Percentiles rank a stretch among this genome's conserved stretches.
These are phyloP conservation scores for Mesembrinibis cayennensis DNA, from an alignment of 2,113 vertebrate genomes.

Conservation along the genomic window DNA sequence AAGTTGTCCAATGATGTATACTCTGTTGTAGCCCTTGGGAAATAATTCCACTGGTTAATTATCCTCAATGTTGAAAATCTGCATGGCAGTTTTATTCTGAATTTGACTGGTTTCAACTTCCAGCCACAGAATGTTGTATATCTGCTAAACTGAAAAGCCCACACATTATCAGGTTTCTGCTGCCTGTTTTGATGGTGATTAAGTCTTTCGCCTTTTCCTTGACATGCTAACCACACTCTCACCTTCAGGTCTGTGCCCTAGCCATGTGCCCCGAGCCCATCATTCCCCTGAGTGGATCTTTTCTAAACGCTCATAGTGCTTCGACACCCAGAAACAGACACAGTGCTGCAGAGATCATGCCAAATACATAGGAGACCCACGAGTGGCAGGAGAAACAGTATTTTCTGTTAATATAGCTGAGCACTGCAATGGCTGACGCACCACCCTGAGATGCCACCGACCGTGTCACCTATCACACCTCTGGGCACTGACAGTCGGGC, in stretches of 20 bases:
- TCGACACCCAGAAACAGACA: neutral
- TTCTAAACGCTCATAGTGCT: neutral
- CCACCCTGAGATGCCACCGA: neutral
- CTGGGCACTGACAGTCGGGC: neutral
- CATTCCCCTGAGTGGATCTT: neutral
- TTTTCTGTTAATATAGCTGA: neutral
- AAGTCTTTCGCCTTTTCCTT: neutral
- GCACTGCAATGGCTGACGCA: neutral
- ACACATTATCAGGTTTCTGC: neutral
- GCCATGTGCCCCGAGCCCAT: neutral
- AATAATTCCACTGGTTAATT: slow-evolving; percentile 27
- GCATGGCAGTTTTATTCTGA: neutral
- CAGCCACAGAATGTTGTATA: neutral
- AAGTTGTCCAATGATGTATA: neutral
- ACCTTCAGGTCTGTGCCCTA: neutral
- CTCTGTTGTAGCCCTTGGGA: neutral
- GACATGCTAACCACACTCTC: neutral
- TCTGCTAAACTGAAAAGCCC: neutral
- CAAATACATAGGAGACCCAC: neutral
- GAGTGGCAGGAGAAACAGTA: neutral
- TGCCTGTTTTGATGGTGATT: neutral
- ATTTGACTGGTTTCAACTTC: slow-evolving; percentile 14
- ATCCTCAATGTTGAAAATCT: neutral
- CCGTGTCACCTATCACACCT: neutral
- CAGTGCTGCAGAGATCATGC: neutral